Evolutionary conservation across 2,797 vertebrate genomes (phyloP).

Genomic region (Gadopsis bispinosus): DNA sequence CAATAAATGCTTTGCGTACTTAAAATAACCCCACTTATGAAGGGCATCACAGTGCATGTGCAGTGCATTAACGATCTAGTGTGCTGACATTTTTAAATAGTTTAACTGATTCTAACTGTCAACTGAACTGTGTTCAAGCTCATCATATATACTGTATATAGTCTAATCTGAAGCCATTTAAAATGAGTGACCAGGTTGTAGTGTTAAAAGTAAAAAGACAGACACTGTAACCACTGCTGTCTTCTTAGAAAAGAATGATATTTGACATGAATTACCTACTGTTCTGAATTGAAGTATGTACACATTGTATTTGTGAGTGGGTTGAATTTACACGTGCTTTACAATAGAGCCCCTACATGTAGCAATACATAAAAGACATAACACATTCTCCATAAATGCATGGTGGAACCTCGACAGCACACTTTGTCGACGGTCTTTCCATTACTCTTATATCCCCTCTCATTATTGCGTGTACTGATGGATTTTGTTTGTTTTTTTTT

Average conservation of each 20-base stretch:
- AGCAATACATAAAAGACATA: neutral
- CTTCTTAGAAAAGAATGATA: neutral
- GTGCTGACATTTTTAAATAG: neutral
- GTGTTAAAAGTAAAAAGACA: neutral
- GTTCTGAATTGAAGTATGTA: neutral
- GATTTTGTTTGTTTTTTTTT: neutral
- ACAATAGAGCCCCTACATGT: neutral
- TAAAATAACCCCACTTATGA: conserved; percentile 11
- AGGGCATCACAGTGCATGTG: neutral
- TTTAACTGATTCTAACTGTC: neutral
- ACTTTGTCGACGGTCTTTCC: too few species aligned
- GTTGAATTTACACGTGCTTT: neutral
- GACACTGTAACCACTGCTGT: neutral
- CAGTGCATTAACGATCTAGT: neutral
- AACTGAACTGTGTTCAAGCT: neutral
- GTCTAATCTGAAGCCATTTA: neutral
- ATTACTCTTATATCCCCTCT: too few species aligned
- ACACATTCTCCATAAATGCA: neutral
- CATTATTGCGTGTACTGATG: neutral
- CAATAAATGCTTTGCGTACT: conserved; percentile 28
- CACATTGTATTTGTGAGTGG: neutral
- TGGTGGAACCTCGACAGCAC: neutral
- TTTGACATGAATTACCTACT: neutral
- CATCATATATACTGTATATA: neutral
- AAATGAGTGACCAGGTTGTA: neutral